Evolutionary conservation across 2,113 vertebrate species (phyloP).

Genomic region (Chunga burmeisteri): DNA sequence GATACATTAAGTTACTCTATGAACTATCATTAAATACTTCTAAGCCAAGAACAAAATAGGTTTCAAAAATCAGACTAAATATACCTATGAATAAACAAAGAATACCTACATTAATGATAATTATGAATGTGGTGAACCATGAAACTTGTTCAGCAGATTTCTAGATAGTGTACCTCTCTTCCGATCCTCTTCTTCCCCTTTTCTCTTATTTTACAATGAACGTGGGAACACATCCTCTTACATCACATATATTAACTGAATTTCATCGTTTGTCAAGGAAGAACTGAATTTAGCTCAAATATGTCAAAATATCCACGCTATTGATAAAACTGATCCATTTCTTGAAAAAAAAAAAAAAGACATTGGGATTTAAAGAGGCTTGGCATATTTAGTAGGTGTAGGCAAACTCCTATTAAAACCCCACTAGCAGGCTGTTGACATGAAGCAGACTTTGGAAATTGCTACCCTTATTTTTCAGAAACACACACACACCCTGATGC

Average conservation of each 20-base stretch:
- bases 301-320: fast-evolving
- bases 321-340: background rate
- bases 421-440: background rate
- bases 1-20: background rate
- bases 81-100: background rate
- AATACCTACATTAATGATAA: background rate
- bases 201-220: background rate
- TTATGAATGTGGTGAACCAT: background rate
- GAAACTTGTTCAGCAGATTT: background rate
- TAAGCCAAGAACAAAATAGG: background rate
- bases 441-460: background rate
- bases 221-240: background rate
- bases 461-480: background rate
- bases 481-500: fast-evolving
- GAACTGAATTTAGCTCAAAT: background rate
- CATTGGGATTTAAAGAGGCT: background rate
- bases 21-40: background rate
- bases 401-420: background rate
- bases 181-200: background rate
- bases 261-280: background rate
- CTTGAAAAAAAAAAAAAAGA: background rate
- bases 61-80: background rate
- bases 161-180: background rate
- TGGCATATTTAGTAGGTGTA: background rate
- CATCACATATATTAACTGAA: background rate